Evolutionary conservation across 2,797 vertebrate genomes (phyloP).

Genomic region (Typhlichthys eigenmanni): DNA sequence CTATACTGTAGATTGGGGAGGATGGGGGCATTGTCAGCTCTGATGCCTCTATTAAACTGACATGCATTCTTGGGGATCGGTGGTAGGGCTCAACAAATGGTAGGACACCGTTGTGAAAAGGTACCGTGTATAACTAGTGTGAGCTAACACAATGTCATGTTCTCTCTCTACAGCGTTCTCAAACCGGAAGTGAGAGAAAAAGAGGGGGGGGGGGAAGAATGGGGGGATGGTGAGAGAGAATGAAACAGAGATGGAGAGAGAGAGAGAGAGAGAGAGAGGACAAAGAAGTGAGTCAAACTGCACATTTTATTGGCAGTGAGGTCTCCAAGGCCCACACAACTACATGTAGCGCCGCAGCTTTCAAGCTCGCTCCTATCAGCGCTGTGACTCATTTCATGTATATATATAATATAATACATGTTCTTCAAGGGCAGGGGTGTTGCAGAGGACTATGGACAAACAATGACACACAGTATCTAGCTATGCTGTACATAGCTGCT

Average conservation of each 20-base stretch:
- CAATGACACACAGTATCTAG: not conserved
- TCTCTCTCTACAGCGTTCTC: constrained; percentile 26
- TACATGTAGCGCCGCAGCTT: constrained; percentile 5
- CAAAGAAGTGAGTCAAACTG: constrained; percentile 41
- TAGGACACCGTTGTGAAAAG: too few relatives aligned
- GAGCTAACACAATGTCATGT: constrained; percentile 3
- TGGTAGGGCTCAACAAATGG: too few relatives aligned
- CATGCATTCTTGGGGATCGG: too few relatives aligned
- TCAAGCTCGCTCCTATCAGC: constrained; percentile 27
- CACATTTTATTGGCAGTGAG: constrained; percentile 38
- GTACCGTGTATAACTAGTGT: not conserved
- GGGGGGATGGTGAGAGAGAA: constrained; percentile 45
- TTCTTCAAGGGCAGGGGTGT: constrained; percentile 39
- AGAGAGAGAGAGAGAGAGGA: constrained; percentile 27
- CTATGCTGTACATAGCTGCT: constrained; percentile 11
- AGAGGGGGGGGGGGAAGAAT: constrained; percentile 40
- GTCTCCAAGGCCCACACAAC: constrained; percentile 34
- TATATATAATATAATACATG: constrained; percentile 15
- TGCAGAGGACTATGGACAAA: not conserved
- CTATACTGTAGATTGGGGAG: too few relatives aligned
- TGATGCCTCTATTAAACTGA: too few relatives aligned
- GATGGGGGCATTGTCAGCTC: too few relatives aligned
- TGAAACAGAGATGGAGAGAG: constrained; percentile 23
- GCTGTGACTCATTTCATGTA: constrained; percentile 29
- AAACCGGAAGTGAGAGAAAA: constrained; percentile 28